Conservation (phyloP, 2,113 vertebrate species). For the Cisticola juncidis region DNA sequence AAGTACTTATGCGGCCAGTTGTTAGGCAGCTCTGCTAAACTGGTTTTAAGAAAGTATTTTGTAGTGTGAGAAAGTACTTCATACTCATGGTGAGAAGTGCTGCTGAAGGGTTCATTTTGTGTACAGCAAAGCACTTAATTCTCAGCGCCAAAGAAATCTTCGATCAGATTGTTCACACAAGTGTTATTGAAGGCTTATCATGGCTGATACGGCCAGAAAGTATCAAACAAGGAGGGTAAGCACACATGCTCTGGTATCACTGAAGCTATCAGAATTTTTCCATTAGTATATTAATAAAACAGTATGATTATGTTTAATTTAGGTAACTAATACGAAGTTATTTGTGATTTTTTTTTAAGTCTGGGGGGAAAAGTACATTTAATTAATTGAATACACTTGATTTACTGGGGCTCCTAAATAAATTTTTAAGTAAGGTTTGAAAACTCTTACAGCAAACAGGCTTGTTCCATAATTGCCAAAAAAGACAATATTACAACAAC, state of each 20-base stretch:
- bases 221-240: not conserved
- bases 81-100: not conserved
- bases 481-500: not conserved
- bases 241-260: not conserved
- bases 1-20: not conserved
- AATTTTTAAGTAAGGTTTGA: not conserved
- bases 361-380: not conserved
- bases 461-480: not conserved
- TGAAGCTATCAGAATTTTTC: not conserved
- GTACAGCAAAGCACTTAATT: not conserved
- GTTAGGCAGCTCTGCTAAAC: not conserved
- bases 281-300: not conserved
- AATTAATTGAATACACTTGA: not conserved
- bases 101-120: not conserved
- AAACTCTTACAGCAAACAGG: not conserved
- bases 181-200: not conserved
- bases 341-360: not conserved
- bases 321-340: not conserved
- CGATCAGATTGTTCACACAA: not conserved
- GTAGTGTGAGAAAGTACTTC: not conserved
- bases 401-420: not conserved
- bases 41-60: not conserved
- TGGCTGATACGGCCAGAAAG: not conserved
- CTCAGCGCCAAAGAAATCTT: not conserved
- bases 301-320: not conserved